These are phyloP conservation scores for Drosophila watanabei DNA, from an alignment of 1,140 invertebrate genomes.

Conservation along the genomic window DNA sequence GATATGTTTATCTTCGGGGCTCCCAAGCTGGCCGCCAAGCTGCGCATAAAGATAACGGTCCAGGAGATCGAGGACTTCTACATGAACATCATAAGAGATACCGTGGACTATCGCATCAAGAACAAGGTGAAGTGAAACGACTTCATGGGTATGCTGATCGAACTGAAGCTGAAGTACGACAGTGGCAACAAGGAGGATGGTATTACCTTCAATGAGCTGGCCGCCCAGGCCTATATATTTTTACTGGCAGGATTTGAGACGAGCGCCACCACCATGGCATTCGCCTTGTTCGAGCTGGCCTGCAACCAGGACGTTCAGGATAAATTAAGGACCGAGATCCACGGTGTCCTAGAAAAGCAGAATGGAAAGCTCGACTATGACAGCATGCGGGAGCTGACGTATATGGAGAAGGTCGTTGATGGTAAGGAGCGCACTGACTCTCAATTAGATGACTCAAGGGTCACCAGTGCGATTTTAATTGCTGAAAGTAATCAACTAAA, in stretches of 20 bases:
- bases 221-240: conserved; percentile 86
- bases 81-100: conserved; percentile 70
- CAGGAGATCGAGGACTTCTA: conserved; percentile 86
- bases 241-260: conserved; percentile 89
- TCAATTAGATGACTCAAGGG: neutral
- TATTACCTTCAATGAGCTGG: conserved; percentile 55
- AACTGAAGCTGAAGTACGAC: conserved; percentile 79
- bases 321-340: conserved; percentile 84
- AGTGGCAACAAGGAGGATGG: conserved; percentile 38
- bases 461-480: neutral
- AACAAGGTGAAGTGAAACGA: conserved; percentile 63
- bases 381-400: conserved; percentile 71
- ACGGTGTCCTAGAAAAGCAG: conserved; percentile 85
- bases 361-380: conserved; percentile 71
- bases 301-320: conserved; percentile 86
- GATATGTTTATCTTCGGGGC: conserved; percentile 43
- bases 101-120: conserved; percentile 56
- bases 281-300: conserved; percentile 86
- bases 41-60: conserved; percentile 49
- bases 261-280: conserved; percentile 86
- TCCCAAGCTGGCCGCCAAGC: conserved; percentile 34
- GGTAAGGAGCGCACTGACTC: conserved; percentile 31
- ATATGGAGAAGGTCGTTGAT: conserved; percentile 69
- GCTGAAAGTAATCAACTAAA: too few relatives aligned
- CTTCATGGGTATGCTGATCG: conserved; percentile 87